Evolutionary conservation across 1,140 invertebrate genomes (phyloP).

Genomic region (Drosophila arawakana): DNA sequence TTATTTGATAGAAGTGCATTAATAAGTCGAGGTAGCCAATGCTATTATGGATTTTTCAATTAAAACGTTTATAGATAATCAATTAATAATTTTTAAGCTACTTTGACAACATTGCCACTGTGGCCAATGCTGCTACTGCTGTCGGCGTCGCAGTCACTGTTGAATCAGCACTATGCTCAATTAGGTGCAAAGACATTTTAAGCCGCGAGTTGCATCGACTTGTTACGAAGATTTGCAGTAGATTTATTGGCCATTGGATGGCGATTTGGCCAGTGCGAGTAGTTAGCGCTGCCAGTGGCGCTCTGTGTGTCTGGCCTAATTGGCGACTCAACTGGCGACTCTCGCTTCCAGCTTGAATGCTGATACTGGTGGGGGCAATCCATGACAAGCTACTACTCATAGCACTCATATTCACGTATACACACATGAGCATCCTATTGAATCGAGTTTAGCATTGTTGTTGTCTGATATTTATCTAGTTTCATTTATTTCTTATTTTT

Average conservation of each 20-base stretch:
- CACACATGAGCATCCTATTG: constrained; percentile 9
- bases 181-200: constrained; percentile 79
- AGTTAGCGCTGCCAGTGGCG: constrained; percentile 26
- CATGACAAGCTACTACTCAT: constrained; percentile 36
- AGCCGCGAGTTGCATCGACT: constrained; percentile 18
- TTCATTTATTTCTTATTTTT: constrained; percentile 49
- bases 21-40: background rate
- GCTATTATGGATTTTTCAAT: constrained; percentile 58
- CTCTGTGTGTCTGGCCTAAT: constrained; percentile 69
- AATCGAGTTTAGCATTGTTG: constrained; percentile 18
- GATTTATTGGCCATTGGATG: constrained; percentile 66
- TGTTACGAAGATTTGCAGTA: constrained; percentile 69
- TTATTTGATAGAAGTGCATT: constrained; percentile 34
- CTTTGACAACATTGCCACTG: constrained; percentile 49
- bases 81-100: constrained; percentile 78
- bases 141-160: constrained; percentile 7
- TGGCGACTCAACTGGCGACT: constrained; percentile 42
- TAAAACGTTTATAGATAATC: constrained; percentile 82
- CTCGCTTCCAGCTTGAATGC: constrained; percentile 60
- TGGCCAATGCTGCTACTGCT: background rate
- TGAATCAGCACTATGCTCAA: constrained; percentile 72
- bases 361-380: constrained; percentile 54
- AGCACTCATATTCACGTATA: constrained; percentile 13
- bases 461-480: constrained; percentile 70
- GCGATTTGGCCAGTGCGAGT: constrained; percentile 49